Evolutionary conservation across 2,797 vertebrate species (phyloP).

Genomic region (Schizothorax lantsangensis): DNA sequence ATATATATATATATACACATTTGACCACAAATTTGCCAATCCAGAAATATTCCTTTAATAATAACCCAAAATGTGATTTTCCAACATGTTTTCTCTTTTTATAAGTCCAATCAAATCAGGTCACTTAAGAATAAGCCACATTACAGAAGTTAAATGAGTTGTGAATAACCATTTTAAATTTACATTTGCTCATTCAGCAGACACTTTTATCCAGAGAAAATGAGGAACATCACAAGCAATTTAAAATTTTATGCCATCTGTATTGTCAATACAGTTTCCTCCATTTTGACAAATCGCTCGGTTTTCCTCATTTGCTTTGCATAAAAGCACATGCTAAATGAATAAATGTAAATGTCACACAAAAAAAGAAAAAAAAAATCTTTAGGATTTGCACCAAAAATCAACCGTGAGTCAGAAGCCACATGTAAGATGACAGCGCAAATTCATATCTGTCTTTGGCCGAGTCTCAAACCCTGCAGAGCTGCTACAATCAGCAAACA

Average conservation of each 20-base stretch:
- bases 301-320: neutral
- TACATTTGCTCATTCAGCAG: conserved; percentile 4
- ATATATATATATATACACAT: too few relatives aligned
- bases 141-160: neutral
- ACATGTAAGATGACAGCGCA: conserved; percentile 3
- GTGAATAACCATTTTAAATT: neutral
- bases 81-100: neutral
- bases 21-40: neutral
- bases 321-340: conserved; percentile 9
- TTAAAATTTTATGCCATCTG: neutral
- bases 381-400: neutral
- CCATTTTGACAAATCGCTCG: neutral
- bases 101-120: neutral
- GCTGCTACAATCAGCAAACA: neutral
- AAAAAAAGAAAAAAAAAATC: neutral
- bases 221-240: neutral
- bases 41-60: neutral
- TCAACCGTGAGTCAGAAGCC: neutral
- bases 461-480: neutral
- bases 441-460: conserved; percentile 19
- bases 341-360: neutral
- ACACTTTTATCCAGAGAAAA: neutral
- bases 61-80: neutral
- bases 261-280: neutral
- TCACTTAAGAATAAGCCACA: neutral